Base-by-base conservation (phyloP, 2,888 invertebrate genomes). In the Norana najaformis region DNA sequence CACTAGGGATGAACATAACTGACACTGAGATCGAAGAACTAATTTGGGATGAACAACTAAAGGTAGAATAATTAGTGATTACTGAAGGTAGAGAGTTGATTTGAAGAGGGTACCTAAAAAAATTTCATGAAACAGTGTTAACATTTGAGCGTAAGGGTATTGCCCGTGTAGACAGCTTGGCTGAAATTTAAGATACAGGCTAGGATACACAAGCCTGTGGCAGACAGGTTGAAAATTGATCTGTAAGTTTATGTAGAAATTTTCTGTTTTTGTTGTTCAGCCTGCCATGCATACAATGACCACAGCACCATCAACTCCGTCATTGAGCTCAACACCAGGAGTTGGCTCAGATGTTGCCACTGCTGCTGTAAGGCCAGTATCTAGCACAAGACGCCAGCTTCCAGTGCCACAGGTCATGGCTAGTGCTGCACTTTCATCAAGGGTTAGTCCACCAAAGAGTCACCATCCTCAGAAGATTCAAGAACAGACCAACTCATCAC, bases 331-430 rank as follows among this genome's bases (percentile, higher is more conserved):
- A 53, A 53, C 30, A 53, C 53, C 53, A 53, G 69, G n/a, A n/a
- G 69, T 69, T n/a, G 69, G n/a, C 69, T 69, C 69, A n/a, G n/a
- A 69, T 69, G 69, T n/a, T 69, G 69, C 69, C n/a, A n/a, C 69
- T 69, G 69, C 85, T 36, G 36, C 18, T 23, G 37, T 14, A 13
- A 85, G 85, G 35, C 85, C 85, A 36, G 36, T 23, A 35, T 85
- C 37, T 35, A 85, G 85, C 85, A 36, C 85, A 85, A 85, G 85
- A 36, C 85, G 85, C 16, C 85, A 85, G 85, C 85, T 85, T 35
- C 85, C 85, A 36, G 36, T 85, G 85, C 85, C 36, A 69, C 69
- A 69, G 69, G 69, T 69, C 11, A n/a, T 69, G 69, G n/a, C 30
- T 69, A 69, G n/a, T 16, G 69, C 30, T 69, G 69, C 30, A 23